Evolutionary conservation across 1,140 invertebrate species (phyloP), one percentile per base, ranked within the genome.

Genomic region (Saccostrea cuccullata): DNA sequence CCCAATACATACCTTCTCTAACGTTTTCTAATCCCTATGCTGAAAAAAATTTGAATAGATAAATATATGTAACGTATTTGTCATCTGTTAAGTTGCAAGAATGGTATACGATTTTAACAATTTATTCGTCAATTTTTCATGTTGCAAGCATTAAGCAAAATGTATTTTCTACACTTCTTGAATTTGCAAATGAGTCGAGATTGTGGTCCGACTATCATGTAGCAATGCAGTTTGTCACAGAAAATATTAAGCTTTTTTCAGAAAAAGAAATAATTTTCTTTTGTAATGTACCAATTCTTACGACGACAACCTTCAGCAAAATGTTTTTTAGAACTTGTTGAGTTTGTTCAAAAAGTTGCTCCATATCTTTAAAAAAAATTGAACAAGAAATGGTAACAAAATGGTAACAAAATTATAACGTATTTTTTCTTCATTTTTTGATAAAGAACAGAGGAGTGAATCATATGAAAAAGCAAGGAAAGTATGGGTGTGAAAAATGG

Each of bases 11-110:
- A 11, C 70, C 70, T 26, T 77, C 13, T 73, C 30, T 77, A 77
- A 26, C 70, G 12, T 77, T 77, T 77, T 40, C 1, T 26, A 77
- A 77, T 77, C 70, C 26, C 70, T 12, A 36, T 77, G 70, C 23
- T 77, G 70, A 77, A 30, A 64, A 30, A 64, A 73, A 77, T 26
- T 30, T 77, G 30, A 77, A 77, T 47, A 77, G 70, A 36, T 36
- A 77, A 30, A 23, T 77, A 77, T 26, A 77, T 77, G 26, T 77
- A 30, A 77, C 26, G 15, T 77, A 77, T 30, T 36, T 77, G 30
- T 36, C 30, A 77, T 77, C 70, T n/a, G 8, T 64, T 64, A 8
- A 20, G 13, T 26, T 77, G 36, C 30, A 4, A 77, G 12, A 77
- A 5, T 40, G 26, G 30, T 23, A 15, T 77, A 77, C 36, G 70